Conservation (phyloP, 2,113 vertebrate species). For the Hystrix cristata region DNA sequence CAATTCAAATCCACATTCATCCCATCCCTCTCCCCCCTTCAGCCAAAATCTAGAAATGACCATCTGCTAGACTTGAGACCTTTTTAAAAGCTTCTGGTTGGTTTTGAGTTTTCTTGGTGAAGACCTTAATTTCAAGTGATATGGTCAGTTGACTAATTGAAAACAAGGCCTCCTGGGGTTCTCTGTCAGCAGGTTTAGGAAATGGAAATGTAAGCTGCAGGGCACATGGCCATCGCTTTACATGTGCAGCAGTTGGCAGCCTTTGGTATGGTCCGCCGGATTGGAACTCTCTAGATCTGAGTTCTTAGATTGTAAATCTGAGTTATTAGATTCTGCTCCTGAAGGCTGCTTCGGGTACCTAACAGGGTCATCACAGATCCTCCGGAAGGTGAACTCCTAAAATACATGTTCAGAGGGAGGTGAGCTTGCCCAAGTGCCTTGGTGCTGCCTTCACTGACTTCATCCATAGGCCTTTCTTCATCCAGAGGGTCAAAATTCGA, state of each 20-base stretch:
- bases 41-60: slow-evolving; percentile 77
- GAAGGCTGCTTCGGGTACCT: slow-evolving; percentile 96
- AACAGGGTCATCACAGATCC: slow-evolving; percentile 98
- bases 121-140: slow-evolving; percentile 84
- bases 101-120: slow-evolving; percentile 59
- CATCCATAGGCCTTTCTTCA: slow-evolving; percentile 94
- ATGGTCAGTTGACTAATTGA: slow-evolving; percentile 74
- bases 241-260: slow-evolving; percentile 97
- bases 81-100: neutral
- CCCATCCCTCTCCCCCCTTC: slow-evolving; percentile 52
- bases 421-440: slow-evolving; percentile 92
- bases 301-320: slow-evolving; percentile 78
- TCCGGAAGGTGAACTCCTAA: slow-evolving; percentile 98
- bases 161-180: slow-evolving; percentile 76
- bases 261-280: slow-evolving; percentile 89
- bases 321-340: slow-evolving; percentile 75
- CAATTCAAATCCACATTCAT: slow-evolving; percentile 68
- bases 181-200: neutral
- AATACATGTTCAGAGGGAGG: slow-evolving; percentile 95
- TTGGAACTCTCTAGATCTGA: slow-evolving; percentile 76
- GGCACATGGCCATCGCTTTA: slow-evolving; percentile 79
- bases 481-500: slow-evolving; percentile 99
- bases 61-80: slow-evolving; percentile 66
- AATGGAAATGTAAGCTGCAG: neutral
- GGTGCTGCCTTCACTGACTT: slow-evolving; percentile 92